Evolutionary conservation across 2,113 vertebrate genomes (phyloP).

Genomic region (Bufo gargarizans): DNA sequence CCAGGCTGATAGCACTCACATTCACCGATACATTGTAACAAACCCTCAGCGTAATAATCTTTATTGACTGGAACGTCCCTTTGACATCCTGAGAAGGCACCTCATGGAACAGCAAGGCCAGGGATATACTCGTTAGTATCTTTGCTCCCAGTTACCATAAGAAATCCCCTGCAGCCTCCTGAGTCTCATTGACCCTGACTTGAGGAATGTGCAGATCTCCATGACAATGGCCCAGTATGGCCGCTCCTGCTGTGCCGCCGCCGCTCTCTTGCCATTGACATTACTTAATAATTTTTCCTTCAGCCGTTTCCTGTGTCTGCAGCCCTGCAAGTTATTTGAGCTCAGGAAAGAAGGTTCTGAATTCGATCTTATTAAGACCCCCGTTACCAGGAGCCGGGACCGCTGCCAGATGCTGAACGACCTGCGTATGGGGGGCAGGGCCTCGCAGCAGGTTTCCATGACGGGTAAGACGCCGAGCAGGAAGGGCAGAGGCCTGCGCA

Average conservation of each 20-base stretch:
- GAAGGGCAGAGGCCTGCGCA: background rate
- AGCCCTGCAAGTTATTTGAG: background rate
- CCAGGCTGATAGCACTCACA: too few relatives aligned
- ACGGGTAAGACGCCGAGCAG: background rate
- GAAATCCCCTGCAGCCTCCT: background rate
- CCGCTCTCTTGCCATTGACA: background rate
- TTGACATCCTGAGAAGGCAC: background rate
- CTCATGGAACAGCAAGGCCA: background rate
- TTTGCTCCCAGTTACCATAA: background rate
- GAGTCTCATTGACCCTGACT: background rate
- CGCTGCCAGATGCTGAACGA: background rate
- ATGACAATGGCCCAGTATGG: constrained; percentile 10
- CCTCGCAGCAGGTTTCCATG: constrained; percentile 21
- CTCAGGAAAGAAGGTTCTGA: constrained; percentile 8
- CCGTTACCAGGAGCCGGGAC: constrained; percentile 1
- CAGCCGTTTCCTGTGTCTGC: constrained; percentile 15
- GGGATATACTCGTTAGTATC: too few relatives aligned
- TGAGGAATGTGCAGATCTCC: constrained; percentile 18
- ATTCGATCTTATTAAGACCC: constrained; percentile 16
- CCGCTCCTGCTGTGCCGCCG: background rate
- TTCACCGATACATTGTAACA: too few relatives aligned
- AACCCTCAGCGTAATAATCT: background rate
- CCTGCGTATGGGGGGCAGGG: background rate
- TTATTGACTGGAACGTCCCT: background rate
- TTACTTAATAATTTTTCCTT: background rate